Percentiles rank a stretch among this genome's conserved stretches.
These are phyloP conservation scores for Enteromius mattozi DNA, from an alignment of 2,797 vertebrate genomes.

Conservation along the genomic window DNA sequence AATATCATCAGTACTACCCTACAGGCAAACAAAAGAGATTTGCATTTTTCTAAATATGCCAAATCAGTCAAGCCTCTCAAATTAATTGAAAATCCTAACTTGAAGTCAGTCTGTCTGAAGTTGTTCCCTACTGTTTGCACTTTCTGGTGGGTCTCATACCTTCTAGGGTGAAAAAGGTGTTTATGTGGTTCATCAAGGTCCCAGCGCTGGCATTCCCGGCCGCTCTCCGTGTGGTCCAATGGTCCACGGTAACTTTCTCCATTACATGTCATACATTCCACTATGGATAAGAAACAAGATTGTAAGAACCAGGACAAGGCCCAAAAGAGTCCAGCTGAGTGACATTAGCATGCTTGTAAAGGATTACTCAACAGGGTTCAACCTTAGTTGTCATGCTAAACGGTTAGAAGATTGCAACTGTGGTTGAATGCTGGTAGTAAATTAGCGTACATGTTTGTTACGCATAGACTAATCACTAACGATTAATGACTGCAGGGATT, in stretches of 20 bases:
- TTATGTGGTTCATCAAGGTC: slow-evolving; percentile 92
- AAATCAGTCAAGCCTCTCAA: slow-evolving; percentile 4
- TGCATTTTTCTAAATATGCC: background rate
- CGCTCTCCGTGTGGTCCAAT: slow-evolving; percentile 95
- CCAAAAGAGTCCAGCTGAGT: slow-evolving; percentile 54
- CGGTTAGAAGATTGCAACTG: background rate
- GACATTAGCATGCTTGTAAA: slow-evolving; percentile 42
- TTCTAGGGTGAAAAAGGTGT: slow-evolving; percentile 91
- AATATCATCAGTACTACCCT: background rate
- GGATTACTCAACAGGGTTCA: slow-evolving; percentile 36
- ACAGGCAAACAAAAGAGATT: background rate
- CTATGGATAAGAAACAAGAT: slow-evolving; percentile 73
- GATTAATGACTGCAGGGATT: slow-evolving; percentile 9
- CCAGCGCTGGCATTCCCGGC: slow-evolving; percentile 96
- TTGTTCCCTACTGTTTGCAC: background rate
- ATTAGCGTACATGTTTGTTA: slow-evolving; percentile 8
- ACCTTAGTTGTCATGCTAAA: slow-evolving; percentile 44
- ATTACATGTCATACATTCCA: slow-evolving; percentile 95
- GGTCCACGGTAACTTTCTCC: slow-evolving; percentile 95
- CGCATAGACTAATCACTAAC: background rate
- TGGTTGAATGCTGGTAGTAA: slow-evolving; percentile 16
- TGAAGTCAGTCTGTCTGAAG: background rate
- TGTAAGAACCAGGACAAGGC: slow-evolving; percentile 49
- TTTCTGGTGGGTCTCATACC: slow-evolving; percentile 75
- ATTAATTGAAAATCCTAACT: background rate